These are phyloP conservation scores for Troglohyphantes excavatus DNA, from an alignment of 2,888 invertebrate genomes.

Conservation along the genomic window DNA sequence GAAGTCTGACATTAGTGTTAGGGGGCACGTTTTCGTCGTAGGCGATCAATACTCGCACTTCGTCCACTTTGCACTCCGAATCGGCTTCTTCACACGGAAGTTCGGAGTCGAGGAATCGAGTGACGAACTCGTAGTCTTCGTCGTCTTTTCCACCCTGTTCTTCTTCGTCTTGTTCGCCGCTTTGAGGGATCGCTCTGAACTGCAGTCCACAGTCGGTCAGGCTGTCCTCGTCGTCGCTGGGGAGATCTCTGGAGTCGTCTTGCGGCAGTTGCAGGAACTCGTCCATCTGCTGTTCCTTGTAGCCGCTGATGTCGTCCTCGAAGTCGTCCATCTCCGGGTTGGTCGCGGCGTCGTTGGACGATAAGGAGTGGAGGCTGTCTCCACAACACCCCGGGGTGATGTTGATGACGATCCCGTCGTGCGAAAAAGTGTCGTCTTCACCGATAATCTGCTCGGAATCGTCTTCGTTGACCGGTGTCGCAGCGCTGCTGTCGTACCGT, in stretches of 20 bases:
- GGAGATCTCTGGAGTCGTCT: conserved; percentile 50
- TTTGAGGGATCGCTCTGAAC: conserved; percentile 41
- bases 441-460: conserved; percentile 5
- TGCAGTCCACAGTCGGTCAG: conserved; percentile 67
- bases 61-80: conserved; percentile 62
- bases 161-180: background rate
- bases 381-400: background rate
- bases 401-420: conserved; percentile 50
- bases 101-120: conserved; percentile 45
- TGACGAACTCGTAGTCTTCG: conserved; percentile 34
- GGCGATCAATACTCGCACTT: conserved; percentile 94
- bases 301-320: conserved; percentile 56
- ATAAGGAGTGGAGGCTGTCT: conserved; percentile 25
- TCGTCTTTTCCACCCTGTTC: conserved; percentile 1
- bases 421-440: conserved; percentile 29
- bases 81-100: conserved; percentile 3
- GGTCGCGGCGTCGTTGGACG: conserved; percentile 33
- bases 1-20: conserved; percentile 95
- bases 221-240: conserved; percentile 72
- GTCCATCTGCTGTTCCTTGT: conserved; percentile 67
- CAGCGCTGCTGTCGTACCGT: background rate
- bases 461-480: conserved; percentile 54
- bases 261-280: conserved; percentile 53
- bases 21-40: conserved; percentile 97
- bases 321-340: conserved; percentile 54